These are phyloP conservation scores for Diadumene lineata DNA, from an alignment of 92 coral and sea anemone genomes.

Conservation along the genomic window DNA sequence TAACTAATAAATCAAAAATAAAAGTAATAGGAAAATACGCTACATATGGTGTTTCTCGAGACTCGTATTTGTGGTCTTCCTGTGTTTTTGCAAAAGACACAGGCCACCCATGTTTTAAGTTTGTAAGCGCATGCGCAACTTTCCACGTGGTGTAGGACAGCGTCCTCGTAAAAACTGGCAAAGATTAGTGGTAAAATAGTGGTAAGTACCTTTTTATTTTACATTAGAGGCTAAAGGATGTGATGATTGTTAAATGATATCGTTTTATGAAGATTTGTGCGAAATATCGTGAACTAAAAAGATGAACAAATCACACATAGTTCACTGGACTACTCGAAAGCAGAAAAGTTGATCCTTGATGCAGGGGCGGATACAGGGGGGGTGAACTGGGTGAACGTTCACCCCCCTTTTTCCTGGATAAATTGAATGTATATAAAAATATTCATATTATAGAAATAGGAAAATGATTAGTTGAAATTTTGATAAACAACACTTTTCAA, in stretches of 20 bases:
- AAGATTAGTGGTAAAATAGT: neutral
- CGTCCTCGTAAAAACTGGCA: slow-evolving; percentile 10
- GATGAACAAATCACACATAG: neutral
- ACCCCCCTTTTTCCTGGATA: no score
- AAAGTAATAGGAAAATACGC: slow-evolving; percentile 4
- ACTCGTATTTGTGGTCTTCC: neutral
- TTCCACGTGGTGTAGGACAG: neutral
- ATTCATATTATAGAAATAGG: no score
- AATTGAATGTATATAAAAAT: no score
- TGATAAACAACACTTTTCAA: no score
- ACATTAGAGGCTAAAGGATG: slow-evolving; percentile 2
- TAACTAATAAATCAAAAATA: neutral
- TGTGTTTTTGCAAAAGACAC: slow-evolving; percentile 4
- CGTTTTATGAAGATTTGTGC: slow-evolving; percentile 7
- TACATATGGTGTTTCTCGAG: slow-evolving; percentile 2
- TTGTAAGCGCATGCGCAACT: slow-evolving; percentile 13
- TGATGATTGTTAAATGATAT: neutral
- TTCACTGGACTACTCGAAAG: neutral
- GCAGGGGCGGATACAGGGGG: no score
- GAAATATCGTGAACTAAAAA: slow-evolving; percentile 4
- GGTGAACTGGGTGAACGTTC: no score
- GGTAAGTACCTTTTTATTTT: slow-evolving; percentile 7
- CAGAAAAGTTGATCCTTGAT: neutral
- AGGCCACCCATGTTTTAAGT: neutral
- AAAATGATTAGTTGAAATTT: no score